A percentile compares a stretch with the other conserved stretches of the same genome.
phyloP scores from a whole-genome alignment of 2,797 vertebrate species.

The Myotis daubentonii region DNA sequence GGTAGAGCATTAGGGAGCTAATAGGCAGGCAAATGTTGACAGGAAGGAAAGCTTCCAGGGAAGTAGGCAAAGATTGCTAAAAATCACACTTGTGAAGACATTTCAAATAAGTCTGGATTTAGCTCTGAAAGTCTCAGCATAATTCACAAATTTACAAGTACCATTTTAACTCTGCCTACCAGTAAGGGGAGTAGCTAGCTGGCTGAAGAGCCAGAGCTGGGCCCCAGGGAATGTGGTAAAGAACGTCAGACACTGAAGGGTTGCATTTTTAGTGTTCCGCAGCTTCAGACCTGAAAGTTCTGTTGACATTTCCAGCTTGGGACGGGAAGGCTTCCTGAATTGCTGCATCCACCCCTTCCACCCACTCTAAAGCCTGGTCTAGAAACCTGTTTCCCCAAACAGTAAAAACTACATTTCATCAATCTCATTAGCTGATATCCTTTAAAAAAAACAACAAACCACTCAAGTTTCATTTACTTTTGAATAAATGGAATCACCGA shows the following conservation, averaged over 20 bases:
- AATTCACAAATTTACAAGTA: constrained; percentile 40
- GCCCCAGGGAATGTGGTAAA: background rate
- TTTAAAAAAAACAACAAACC: background rate
- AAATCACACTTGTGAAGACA: background rate
- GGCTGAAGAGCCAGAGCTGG: background rate
- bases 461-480: constrained; percentile 48
- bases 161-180: background rate
- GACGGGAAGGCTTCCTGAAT: constrained; percentile 38
- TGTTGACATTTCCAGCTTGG: constrained; percentile 36
- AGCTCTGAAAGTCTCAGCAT: background rate
- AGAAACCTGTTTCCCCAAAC: constrained; percentile 43
- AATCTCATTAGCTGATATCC: background rate
- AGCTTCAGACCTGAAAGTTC: constrained; percentile 36
- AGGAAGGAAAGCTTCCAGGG: background rate
- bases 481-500: background rate
- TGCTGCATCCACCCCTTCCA: background rate
- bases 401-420: background rate
- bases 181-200: constrained; percentile 3
- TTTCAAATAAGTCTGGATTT: constrained; percentile 27
- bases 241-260: constrained; percentile 6
- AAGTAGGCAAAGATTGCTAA: background rate
- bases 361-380: constrained; percentile 11
- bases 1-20: background rate
- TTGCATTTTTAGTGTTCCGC: constrained; percentile 37
- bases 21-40: background rate